These are phyloP conservation scores for Orthosia gothica DNA, from an alignment of 2,888 invertebrate genomes.

Conservation along the genomic window DNA sequence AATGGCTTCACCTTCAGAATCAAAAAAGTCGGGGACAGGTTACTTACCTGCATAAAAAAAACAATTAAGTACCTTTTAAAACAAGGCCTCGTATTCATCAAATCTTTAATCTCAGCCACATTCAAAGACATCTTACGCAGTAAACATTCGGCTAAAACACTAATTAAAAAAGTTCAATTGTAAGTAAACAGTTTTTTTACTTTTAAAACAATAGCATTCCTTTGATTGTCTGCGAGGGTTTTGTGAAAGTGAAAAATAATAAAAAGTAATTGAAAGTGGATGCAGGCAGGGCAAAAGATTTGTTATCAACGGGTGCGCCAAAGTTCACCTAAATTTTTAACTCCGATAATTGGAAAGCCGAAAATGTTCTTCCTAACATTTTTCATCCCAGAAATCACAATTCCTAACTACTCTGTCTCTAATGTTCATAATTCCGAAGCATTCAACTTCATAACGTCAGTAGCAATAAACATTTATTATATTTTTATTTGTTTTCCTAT, in stretches of 20 bases:
- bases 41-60: not conserved
- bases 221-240: slow-evolving; percentile 38
- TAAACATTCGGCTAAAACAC: slow-evolving; percentile 47
- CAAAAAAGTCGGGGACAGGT: not conserved
- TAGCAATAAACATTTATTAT: no score
- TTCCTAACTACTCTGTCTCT: no score
- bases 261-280: slow-evolving; percentile 62
- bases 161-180: slow-evolving; percentile 64
- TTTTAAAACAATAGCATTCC: slow-evolving; percentile 51
- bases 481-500: no score
- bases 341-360: no score
- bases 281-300: slow-evolving; percentile 64
- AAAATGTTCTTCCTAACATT: no score
- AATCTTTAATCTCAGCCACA: slow-evolving; percentile 18
- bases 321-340: no score
- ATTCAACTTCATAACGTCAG: no score
- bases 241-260: slow-evolving; percentile 64
- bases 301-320: slow-evolving; percentile 62
- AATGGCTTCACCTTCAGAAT: not conserved
- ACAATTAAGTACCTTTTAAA: slow-evolving; percentile 10
- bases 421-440: no score
- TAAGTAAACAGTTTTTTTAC: slow-evolving; percentile 50
- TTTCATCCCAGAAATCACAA: no score
- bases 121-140: slow-evolving; percentile 29
- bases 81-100: slow-evolving; percentile 1